Evolutionary conservation across 2,888 invertebrate species (phyloP).

Genomic region (Cryptophagus acutangulus): DNA sequence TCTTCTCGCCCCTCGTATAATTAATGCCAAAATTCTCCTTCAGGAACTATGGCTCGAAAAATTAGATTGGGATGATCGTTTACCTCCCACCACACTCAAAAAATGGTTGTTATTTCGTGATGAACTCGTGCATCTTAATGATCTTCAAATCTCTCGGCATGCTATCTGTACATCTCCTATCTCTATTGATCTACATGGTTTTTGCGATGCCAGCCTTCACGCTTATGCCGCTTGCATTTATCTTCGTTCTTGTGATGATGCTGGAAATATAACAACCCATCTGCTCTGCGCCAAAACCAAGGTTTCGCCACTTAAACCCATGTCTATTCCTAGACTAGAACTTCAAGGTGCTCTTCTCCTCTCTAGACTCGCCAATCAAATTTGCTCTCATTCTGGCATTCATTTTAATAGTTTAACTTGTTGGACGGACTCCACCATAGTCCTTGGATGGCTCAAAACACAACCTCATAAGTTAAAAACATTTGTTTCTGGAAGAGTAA

Average conservation of each 20-base stretch:
- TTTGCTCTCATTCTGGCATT: too few relatives aligned
- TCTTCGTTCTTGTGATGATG: slow-evolving; percentile 10
- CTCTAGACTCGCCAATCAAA: slow-evolving; percentile 9
- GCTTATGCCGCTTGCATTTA: slow-evolving; percentile 23
- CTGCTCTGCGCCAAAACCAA: slow-evolving; percentile 31
- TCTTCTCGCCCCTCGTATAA: slow-evolving; percentile 14
- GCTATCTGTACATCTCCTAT: slow-evolving; percentile 1
- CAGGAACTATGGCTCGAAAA: slow-evolving; percentile 17
- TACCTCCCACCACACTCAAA: background rate
- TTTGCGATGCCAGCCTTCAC: slow-evolving; percentile 22
- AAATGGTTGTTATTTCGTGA: background rate
- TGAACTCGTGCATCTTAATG: background rate
- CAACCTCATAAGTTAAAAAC: slow-evolving; percentile 20
- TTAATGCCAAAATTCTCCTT: slow-evolving; percentile 17
- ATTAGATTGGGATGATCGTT: slow-evolving; percentile 14
- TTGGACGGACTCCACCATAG: slow-evolving; percentile 30
- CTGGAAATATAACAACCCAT: slow-evolving; percentile 7
- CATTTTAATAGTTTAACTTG: slow-evolving; percentile 8
- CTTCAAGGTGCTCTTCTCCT: slow-evolving; percentile 27
- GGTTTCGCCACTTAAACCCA: slow-evolving; percentile 29
- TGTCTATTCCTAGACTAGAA: slow-evolving; percentile 28
- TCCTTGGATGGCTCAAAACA: slow-evolving; percentile 8
- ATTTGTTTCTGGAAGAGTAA: slow-evolving; percentile 26
- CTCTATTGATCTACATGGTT: slow-evolving; percentile 20
- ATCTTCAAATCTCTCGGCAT: slow-evolving; percentile 7